These are phyloP conservation scores for Bubo bubo DNA, from an alignment of 2,113 vertebrate genomes.

Conservation along the genomic window DNA sequence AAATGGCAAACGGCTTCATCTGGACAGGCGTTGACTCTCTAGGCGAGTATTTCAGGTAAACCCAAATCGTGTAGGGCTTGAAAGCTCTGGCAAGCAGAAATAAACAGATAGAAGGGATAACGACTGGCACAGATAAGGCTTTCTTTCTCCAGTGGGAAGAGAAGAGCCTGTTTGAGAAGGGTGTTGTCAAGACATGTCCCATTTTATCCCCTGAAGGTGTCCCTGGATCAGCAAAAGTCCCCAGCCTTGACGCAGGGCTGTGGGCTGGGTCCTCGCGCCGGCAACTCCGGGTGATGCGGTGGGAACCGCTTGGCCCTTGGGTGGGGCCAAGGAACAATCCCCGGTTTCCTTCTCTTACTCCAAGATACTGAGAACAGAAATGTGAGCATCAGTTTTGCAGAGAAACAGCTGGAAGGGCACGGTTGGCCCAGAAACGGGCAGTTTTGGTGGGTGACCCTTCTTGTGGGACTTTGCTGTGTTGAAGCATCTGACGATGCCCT, in stretches of 20 bases:
- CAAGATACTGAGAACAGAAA: accelerated
- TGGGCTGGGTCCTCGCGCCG: accelerated
- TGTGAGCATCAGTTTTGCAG: accelerated
- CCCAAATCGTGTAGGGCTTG: not conserved
- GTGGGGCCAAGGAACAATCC: not conserved
- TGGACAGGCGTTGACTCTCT: not conserved
- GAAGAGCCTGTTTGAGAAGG: not conserved
- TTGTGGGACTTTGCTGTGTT: not conserved
- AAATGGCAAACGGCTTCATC: not conserved
- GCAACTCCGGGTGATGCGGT: not conserved
- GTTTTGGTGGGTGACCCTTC: not conserved
- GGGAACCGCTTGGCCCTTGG: not conserved
- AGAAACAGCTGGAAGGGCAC: not conserved
- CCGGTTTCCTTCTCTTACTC: not conserved
- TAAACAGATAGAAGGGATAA: not conserved
- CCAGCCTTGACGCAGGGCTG: not conserved
- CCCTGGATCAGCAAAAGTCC: not conserved
- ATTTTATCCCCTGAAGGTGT: not conserved
- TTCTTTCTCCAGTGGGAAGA: not conserved
- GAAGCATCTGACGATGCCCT: not conserved
- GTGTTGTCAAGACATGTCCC: not conserved
- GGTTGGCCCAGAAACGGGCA: accelerated
- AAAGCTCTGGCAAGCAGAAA: not conserved
- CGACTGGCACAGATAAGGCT: not conserved
- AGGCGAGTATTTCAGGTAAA: not conserved